Evolutionary conservation across 2,888 invertebrate species (phyloP).

Genomic region (Erannis defoliaria): DNA sequence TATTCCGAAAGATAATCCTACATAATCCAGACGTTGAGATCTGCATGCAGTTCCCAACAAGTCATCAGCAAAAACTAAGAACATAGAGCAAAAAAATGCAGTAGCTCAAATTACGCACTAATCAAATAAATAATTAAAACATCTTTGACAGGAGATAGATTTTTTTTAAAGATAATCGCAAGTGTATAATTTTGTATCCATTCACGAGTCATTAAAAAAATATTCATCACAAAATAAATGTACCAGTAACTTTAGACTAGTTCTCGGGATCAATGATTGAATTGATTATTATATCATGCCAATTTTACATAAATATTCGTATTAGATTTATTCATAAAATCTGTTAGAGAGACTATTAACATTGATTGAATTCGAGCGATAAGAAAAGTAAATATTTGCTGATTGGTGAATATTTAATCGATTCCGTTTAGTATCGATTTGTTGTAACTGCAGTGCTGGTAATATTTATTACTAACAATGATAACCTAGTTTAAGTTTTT

Average conservation of each 20-base stretch:
- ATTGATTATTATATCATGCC: neutral
- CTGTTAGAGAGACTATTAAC: neutral
- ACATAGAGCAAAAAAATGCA: constrained; percentile 30
- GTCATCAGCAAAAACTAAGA: constrained; percentile 41
- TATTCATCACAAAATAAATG: constrained; percentile 4
- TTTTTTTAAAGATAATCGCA: neutral
- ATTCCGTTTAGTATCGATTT: neutral
- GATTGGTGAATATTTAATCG: constrained; percentile 1
- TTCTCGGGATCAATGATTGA: neutral
- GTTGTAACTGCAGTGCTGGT: neutral
- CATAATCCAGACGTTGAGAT: constrained; percentile 44
- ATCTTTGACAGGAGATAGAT: neutral
- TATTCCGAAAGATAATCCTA: constrained; percentile 45
- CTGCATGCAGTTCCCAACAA: constrained; percentile 36
- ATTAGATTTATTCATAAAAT: constrained; percentile 3
- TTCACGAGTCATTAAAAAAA: neutral
- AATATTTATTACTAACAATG: neutral
- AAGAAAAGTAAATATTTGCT: constrained; percentile 4
- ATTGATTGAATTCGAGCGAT: neutral
- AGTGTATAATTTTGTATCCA: neutral
- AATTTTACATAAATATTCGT: constrained; percentile 9
- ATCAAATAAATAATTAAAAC: neutral
- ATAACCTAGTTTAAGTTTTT: neutral
- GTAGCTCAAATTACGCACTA: constrained; percentile 10
- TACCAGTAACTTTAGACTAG: neutral